Evolutionary conservation across 2,797 vertebrate genomes (phyloP).

Genomic region (Poecilia gillii): DNA sequence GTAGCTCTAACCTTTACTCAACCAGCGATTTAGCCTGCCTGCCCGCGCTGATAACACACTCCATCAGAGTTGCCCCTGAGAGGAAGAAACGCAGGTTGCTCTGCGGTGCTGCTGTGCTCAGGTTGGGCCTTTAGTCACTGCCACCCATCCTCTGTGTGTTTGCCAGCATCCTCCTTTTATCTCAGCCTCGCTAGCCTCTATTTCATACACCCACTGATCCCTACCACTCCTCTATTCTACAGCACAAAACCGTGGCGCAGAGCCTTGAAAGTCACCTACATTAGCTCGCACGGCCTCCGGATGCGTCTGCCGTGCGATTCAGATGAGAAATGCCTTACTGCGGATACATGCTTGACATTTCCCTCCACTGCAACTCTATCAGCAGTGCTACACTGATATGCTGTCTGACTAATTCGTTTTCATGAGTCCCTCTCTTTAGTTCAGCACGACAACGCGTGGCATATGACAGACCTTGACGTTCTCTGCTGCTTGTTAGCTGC

Average conservation of each 20-base stretch:
- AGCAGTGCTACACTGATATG: conserved; percentile 23
- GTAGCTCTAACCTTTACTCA: conserved; percentile 75
- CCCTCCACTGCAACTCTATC: conserved; percentile 11
- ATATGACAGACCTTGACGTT: conserved; percentile 24
- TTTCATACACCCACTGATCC: conserved; percentile 65
- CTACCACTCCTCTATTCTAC: conserved; percentile 55
- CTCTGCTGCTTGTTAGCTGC: conserved; percentile 24
- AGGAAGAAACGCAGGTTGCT: conserved; percentile 52
- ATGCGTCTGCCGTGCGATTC: conserved; percentile 35
- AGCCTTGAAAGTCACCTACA: conserved; percentile 66
- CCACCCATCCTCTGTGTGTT: conserved; percentile 46
- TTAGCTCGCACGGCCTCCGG: conserved; percentile 50
- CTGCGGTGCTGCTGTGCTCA: conserved; percentile 35
- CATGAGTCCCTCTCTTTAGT: conserved; percentile 4
- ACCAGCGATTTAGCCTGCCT: conserved; percentile 72
- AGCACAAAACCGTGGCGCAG: conserved; percentile 41
- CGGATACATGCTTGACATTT: conserved; percentile 21
- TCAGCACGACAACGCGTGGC: conserved; percentile 6
- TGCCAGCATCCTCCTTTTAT: conserved; percentile 56
- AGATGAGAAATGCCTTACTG: conserved; percentile 21
- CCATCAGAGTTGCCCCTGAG: conserved; percentile 60
- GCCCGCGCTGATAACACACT: conserved; percentile 73
- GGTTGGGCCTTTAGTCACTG: conserved; percentile 63
- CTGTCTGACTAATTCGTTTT: conserved; percentile 22
- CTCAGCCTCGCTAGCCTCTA: conserved; percentile 55